Conservation (phyloP, 2,113 vertebrate species). For the Thunnus maccoyii region DNA sequence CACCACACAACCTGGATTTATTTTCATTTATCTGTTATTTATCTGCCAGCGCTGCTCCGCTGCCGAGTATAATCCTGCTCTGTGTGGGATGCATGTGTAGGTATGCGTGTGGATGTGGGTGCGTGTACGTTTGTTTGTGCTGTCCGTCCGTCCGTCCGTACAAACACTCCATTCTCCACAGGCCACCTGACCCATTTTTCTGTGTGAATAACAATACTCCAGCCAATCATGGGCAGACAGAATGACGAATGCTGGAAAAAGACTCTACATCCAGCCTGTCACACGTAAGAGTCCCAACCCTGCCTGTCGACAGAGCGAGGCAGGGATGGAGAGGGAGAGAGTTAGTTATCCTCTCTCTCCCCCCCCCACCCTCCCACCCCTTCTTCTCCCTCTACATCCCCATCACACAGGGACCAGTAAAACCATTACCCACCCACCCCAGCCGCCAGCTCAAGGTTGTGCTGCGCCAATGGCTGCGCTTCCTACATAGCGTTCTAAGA, state of each 20-base stretch:
- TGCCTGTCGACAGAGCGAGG: constrained; percentile 76
- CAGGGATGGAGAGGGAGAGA: constrained; percentile 39
- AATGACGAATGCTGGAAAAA: constrained; percentile 69
- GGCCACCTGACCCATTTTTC: constrained; percentile 85
- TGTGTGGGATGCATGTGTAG: constrained; percentile 64
- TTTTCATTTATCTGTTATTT: constrained; percentile 70
- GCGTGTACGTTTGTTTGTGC: constrained; percentile 39
- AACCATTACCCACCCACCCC: constrained; percentile 67
- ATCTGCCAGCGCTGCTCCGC: constrained; percentile 53
- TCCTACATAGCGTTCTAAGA: constrained; percentile 46
- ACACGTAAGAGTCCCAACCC: constrained; percentile 71
- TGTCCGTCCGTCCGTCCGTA: constrained; percentile 51
- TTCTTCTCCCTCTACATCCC: constrained; percentile 46
- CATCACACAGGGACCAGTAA: constrained; percentile 72
- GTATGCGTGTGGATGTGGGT: constrained; percentile 35
- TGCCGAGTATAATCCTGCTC: constrained; percentile 56
- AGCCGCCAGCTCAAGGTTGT: constrained; percentile 69
- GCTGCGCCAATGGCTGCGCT: constrained; percentile 62
- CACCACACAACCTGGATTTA: constrained; percentile 62
- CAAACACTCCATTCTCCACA: constrained; percentile 76
- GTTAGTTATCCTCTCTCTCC: constrained; percentile 37
- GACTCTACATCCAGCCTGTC: constrained; percentile 70
- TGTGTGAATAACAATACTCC: constrained; percentile 78
- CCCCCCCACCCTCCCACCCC: constrained; percentile 25
- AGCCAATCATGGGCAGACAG: constrained; percentile 75